A percentile compares a stretch with the other conserved stretches of the same genome.
Evolutionary conservation across 2,113 vertebrate species (phyloP).

Genomic region (Ictalurus furcatus): DNA sequence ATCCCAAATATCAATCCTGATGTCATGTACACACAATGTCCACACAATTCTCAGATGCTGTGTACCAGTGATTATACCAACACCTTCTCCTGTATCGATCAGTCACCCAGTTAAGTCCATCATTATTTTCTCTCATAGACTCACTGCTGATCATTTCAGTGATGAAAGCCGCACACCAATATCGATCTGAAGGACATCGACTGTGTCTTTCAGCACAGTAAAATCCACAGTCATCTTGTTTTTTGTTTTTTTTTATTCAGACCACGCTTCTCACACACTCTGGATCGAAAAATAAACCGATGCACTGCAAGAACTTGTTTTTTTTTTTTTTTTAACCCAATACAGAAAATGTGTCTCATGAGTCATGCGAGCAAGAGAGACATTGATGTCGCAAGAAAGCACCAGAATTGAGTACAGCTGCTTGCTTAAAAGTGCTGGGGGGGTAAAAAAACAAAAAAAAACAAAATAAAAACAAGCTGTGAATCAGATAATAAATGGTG

Average conservation of each 20-base stretch:
- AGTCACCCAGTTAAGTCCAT: slow-evolving; percentile 37
- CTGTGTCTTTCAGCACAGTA: slow-evolving; percentile 8
- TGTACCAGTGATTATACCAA: slow-evolving; percentile 34
- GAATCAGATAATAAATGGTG: slow-evolving; percentile 41
- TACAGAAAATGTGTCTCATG: slow-evolving; percentile 41
- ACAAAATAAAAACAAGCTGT: background rate
- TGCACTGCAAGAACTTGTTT: background rate
- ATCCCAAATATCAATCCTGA: slow-evolving; percentile 10
- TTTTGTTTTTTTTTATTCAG: slow-evolving; percentile 23
- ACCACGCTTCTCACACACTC: slow-evolving; percentile 11
- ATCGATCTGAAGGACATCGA: slow-evolving; percentile 45
- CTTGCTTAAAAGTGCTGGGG: slow-evolving; percentile 25
- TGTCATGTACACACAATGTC: slow-evolving; percentile 13
- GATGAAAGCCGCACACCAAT: slow-evolving; percentile 34
- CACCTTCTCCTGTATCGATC: slow-evolving; percentile 37
- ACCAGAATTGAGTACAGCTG: background rate
- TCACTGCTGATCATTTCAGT: slow-evolving; percentile 37
- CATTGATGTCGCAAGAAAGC: slow-evolving; percentile 53
- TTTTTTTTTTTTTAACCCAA: slow-evolving; percentile 24
- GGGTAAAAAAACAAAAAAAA: background rate
- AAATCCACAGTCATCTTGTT: slow-evolving; percentile 20
- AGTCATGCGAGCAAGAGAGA: slow-evolving; percentile 41
- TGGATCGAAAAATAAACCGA: slow-evolving; percentile 10
- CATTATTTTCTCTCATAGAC: slow-evolving; percentile 37
- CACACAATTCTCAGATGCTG: background rate